Percentiles rank a stretch among this genome's conserved stretches.
phyloP scores from a whole-genome alignment of 2,888 invertebrate genomes.

The Tachina grossa region DNA sequence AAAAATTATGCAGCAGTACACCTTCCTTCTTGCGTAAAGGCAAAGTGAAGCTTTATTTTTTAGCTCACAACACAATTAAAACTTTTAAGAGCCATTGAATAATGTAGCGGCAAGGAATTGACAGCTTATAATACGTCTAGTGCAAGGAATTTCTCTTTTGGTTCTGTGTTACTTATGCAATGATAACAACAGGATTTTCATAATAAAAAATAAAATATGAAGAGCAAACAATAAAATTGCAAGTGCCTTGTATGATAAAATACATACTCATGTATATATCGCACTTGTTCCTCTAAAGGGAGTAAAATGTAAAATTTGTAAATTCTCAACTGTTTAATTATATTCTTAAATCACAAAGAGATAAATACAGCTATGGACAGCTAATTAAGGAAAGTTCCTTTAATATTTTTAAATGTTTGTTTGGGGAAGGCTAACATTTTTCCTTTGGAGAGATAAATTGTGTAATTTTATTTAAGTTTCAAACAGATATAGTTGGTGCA shows the following conservation, averaged over 20 bases:
- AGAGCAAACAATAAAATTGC: constrained; percentile 54
- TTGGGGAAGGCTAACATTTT: no score
- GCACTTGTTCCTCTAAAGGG: neutral
- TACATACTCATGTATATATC: neutral
- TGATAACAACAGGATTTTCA: constrained; percentile 17
- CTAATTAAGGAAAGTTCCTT: no score
- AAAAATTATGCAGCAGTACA: constrained; percentile 12
- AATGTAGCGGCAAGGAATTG: constrained; percentile 77
- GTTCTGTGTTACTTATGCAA: neutral
- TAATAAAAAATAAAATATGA: constrained; percentile 15
- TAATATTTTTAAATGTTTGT: no score
- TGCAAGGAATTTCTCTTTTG: neutral
- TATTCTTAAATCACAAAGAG: no score
- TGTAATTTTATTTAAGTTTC: no score
- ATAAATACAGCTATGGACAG: no score
- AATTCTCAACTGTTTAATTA: no score
- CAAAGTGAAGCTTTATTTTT: constrained; percentile 35
- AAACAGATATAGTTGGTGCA: no score
- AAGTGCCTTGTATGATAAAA: constrained; percentile 32
- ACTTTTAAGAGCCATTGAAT: constrained; percentile 38
- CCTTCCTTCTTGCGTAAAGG: constrained; percentile 21
- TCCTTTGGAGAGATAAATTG: no score
- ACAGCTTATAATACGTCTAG: constrained; percentile 79
- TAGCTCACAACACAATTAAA: constrained; percentile 17
- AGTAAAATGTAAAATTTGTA: no score